Conservation (phyloP, 2,113 vertebrate genomes). For the Seriola dumerili region DNA sequence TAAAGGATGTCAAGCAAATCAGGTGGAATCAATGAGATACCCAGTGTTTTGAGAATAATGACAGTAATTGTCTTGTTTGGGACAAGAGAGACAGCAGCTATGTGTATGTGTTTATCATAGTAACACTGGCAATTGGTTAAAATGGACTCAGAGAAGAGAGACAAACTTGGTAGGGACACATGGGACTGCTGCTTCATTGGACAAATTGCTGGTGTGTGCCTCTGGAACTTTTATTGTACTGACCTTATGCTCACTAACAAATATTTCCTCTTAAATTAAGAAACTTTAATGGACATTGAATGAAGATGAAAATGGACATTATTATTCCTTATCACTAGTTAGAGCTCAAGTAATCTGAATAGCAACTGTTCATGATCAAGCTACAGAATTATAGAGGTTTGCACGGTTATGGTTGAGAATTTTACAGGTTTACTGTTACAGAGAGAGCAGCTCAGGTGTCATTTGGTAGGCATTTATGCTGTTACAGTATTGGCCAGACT, state of each 20-base stretch:
- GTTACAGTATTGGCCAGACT: conserved; percentile 37
- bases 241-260: background rate
- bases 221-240: conserved; percentile 2
- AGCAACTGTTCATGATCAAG: background rate
- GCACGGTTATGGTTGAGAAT: conserved; percentile 39
- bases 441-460: conserved; percentile 49
- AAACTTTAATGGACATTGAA: background rate
- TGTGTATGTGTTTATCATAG: conserved; percentile 22
- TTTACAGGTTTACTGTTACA: conserved; percentile 49
- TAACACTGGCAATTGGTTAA: conserved; percentile 22
- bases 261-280: background rate
- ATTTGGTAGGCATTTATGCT: conserved; percentile 52
- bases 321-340: background rate
- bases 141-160: conserved; percentile 5
- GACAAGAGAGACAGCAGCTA: background rate
- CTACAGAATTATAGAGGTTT: conserved; percentile 35
- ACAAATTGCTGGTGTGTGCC: background rate
- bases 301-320: background rate
- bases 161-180: background rate
- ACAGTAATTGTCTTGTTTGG: conserved; percentile 11
- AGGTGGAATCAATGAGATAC: conserved; percentile 14
- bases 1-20: conserved; percentile 12
- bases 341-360: background rate
- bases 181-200: conserved; percentile 1
- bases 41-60: background rate